Base-by-base conservation (phyloP, 2,797 vertebrate genomes). In the Enteromius radiatus region DNA sequence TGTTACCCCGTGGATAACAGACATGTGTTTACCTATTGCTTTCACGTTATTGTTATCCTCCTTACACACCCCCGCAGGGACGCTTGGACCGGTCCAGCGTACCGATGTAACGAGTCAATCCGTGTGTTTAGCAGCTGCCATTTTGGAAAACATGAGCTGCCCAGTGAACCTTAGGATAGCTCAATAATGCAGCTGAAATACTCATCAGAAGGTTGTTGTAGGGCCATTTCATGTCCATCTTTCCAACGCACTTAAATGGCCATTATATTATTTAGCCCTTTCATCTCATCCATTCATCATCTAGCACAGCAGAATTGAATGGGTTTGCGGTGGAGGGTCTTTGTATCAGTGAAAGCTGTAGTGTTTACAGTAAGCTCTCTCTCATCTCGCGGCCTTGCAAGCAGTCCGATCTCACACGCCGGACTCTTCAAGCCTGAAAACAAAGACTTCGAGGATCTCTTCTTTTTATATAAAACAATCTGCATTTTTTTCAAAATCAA, bases 281-380 rank as follows among this genome's bases (percentile, higher is more conserved):
- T 81, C 84, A 78, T 73, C 80, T 43, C 3, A 65, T 61, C 76
- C 67, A 74, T 52, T 47, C 36, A 80, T 61, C 65, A 63, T 74
- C 83, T 68, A 67, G 75, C 67, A 70, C 76, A 23, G 80, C 78
- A 71, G 54, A 47, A 65, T 23, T 82, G 80, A 85, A 78, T 78
- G 59, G 63, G 78, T 78, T 76, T 85, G 64, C 19, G 14, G 33
- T 31, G 82, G 63, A 71, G 78, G 81, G 65, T 83, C 81, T 85
- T 90, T 91, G 88, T 88, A 69, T 68, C 69, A 71, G 64, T 83
- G 80, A 82, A 75, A 84, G 36, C 69, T 86, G 76, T 85, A 86
- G 76, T 68, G 52, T 88, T 82, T 87, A 65, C 80, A 85, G 78
- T 87, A 79, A 90, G 78, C 85, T 80, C 65, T 79, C 75, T 8